These are phyloP conservation scores for Serilophus lunatus DNA, from an alignment of 2,113 vertebrate species.

Conservation along the genomic window DNA sequence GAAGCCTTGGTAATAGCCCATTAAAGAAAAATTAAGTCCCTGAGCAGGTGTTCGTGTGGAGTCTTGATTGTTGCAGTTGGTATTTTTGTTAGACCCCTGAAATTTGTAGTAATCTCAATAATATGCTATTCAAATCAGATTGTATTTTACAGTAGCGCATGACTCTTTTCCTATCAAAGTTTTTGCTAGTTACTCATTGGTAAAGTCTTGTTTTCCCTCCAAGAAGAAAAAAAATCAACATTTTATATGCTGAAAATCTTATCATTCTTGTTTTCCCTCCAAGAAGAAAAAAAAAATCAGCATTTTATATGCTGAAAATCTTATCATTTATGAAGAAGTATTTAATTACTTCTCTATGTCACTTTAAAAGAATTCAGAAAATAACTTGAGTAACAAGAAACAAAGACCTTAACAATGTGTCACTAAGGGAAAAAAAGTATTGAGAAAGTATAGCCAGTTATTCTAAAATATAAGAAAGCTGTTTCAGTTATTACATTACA, in stretches of 20 bases:
- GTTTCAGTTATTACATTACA: neutral
- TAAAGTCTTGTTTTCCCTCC: neutral
- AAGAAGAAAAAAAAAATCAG: neutral
- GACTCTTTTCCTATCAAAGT: neutral
- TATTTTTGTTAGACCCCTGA: slow-evolving; percentile 54
- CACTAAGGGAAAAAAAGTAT: neutral
- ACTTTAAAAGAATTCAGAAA: neutral
- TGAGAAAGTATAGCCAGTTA: neutral
- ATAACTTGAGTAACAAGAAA: neutral
- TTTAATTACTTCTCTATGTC: neutral
- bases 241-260: neutral
- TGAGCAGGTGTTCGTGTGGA: slow-evolving; percentile 70
- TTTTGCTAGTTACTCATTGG: neutral
- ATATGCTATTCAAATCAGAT: neutral
- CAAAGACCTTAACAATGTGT: neutral
- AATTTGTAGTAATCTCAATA: slow-evolving; percentile 42
- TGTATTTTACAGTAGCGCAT: neutral
- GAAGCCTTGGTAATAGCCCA: slow-evolving; percentile 70
- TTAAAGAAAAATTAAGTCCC: slow-evolving; percentile 76
- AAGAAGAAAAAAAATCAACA: neutral
- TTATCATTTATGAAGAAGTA: neutral
- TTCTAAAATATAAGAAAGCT: neutral
- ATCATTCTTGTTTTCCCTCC: neutral
- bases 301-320: neutral
- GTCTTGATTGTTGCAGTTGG: slow-evolving; percentile 57